These are phyloP conservation scores for Kobus ellipsiprymnus DNA, from an alignment of 2,113 vertebrate species.

Conservation along the genomic window DNA sequence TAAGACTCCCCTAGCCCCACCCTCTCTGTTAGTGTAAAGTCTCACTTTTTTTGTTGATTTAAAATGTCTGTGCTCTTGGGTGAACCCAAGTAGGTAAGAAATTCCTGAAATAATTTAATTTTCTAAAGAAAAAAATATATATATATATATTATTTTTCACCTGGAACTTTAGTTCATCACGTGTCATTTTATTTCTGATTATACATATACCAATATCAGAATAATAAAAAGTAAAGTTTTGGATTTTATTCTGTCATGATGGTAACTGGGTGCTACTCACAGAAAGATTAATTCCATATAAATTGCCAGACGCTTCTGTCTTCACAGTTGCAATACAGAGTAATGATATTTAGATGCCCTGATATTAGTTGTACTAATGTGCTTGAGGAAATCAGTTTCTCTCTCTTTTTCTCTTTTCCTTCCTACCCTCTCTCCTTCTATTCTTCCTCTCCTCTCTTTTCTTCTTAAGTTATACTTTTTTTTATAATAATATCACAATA, in stretches of 20 bases:
- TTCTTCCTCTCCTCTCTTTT: too few species aligned
- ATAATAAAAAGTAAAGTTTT: neutral
- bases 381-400: neutral
- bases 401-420: fast-evolving
- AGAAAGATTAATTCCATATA: neutral
- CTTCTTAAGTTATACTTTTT: neutral
- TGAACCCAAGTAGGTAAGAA: neutral
- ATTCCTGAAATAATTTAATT: neutral
- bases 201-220: neutral
- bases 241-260: neutral
- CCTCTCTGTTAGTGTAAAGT: neutral
- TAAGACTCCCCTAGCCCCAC: too few species aligned
- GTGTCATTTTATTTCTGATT: neutral
- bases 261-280: neutral
- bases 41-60: neutral
- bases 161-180: neutral
- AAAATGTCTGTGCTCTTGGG: neutral
- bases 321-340: neutral
- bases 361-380: neutral
- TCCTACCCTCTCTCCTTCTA: neutral
- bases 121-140: neutral
- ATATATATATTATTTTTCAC: neutral
- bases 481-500: neutral
- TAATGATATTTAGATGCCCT: neutral
- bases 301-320: neutral